Evolutionary conservation across 1,140 invertebrate genomes (phyloP).

Genomic region (Drosophila nigrodunni): DNA sequence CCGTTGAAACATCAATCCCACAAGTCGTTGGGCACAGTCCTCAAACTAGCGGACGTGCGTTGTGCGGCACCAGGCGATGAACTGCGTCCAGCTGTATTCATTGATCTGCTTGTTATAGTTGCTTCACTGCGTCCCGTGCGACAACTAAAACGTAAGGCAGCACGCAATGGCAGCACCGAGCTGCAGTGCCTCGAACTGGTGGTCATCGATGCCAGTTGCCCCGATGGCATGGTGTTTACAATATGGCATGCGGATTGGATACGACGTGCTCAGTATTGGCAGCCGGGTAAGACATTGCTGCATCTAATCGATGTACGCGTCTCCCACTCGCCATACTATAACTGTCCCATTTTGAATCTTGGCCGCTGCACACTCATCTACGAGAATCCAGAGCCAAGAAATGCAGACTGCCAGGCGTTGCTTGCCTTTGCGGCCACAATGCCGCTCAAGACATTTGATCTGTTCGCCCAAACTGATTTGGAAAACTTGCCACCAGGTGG

Average conservation of each 20-base stretch:
- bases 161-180: conserved; percentile 30
- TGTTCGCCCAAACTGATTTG: conserved; percentile 36
- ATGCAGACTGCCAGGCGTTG: conserved; percentile 41
- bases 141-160: conserved; percentile 69
- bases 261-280: conserved; percentile 79
- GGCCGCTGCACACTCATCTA: conserved; percentile 83
- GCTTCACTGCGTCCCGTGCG: conserved; percentile 72
- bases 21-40: conserved; percentile 83
- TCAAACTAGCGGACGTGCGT: conserved; percentile 84
- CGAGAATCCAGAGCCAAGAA: conserved; percentile 78
- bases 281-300: conserved; percentile 84
- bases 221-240: conserved; percentile 78
- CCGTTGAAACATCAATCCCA: conserved; percentile 84
- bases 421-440: conserved; percentile 47
- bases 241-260: conserved; percentile 85
- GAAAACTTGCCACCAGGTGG: conserved; percentile 56
- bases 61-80: conserved; percentile 39
- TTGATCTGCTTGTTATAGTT: conserved; percentile 84
- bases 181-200: conserved; percentile 84
- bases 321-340: conserved; percentile 80
- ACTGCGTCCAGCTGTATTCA: conserved; percentile 17
- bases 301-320: conserved; percentile 85
- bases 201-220: conserved; percentile 84
- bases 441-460: conserved; percentile 39
- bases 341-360: conserved; percentile 68